These are phyloP conservation scores for Dendrocincla tyrannina DNA, from an alignment of 2,797 vertebrate species.

Conservation along the genomic window DNA sequence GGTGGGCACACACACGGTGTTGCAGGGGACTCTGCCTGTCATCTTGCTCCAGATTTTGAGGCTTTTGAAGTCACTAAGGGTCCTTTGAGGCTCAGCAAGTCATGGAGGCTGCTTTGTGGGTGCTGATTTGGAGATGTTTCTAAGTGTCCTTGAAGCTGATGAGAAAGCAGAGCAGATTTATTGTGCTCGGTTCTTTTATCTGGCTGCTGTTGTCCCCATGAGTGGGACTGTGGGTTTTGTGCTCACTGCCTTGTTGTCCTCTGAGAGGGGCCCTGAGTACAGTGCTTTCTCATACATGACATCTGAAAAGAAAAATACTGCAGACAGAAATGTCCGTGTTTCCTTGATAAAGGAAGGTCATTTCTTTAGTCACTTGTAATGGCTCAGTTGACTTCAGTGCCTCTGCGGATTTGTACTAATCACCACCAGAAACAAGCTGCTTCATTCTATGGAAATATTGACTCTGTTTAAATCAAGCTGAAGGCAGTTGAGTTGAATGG, in stretches of 20 bases:
- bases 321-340: slow-evolving; percentile 49
- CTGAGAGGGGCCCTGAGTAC: neutral
- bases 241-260: neutral
- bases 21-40: neutral
- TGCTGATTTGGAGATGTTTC: neutral
- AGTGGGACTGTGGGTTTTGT: neutral
- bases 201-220: neutral
- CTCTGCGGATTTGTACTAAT: neutral
- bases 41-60: neutral
- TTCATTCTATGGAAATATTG: slow-evolving; percentile 4
- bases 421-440: neutral
- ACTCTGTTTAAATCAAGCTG: neutral
- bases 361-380: neutral
- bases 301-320: neutral
- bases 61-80: neutral
- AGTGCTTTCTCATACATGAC: neutral
- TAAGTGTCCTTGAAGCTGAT: slow-evolving; percentile 16
- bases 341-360: neutral
- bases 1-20: fast-evolving
- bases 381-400: neutral
- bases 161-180: neutral
- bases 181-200: fast-evolving
- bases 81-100: neutral
- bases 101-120: neutral
- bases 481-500: neutral